Evolutionary conservation across 2,888 invertebrate species (phyloP), one percentile per base, ranked within the genome.

Genomic region (Zaprionus bogoriensis): DNA sequence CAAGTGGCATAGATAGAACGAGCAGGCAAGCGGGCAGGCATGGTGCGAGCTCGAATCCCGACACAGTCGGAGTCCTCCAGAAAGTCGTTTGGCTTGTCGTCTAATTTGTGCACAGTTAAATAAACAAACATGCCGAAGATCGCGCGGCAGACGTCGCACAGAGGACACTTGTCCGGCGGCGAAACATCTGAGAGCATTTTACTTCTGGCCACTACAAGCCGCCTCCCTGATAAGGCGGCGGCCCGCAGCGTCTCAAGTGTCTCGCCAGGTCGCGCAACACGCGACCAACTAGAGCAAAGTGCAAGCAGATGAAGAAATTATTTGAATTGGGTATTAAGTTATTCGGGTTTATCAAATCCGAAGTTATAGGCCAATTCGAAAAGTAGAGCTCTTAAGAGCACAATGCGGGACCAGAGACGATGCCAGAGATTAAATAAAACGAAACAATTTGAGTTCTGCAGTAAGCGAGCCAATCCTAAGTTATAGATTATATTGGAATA

Each of bases 51-150:
- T 27, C 27, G 25, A 25, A 4, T 12, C 4, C 30, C 1, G 12
- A 12, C 42, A 6, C 20, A 32, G 23, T 22, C 30, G 14, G 22
- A 36, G 12, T 22, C 32, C 38, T 22, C 32, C 38, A 36, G 42
- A 9, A 23, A 23, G 51, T 32, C 38, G 32, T 30, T 48, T 59
- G 46, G 73, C 51, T 57, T 74, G 62, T 67, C 74, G 73, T 82
- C 82, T 82, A 82, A 82, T 82, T 82, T 85, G 87, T 85, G 87
- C 82, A 81, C 84, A 70, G 77, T 87, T 82, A 87, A 82, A 87
- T 87, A 82, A 82, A 82, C 82, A 82, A 82, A 82, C 82, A 80
- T 70, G 55, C 58, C 61, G 71, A 72, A 46, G 52, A 59, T 67
- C 46, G 36, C 39, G 51, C 32, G n/a, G n/a, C n/a, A n/a, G n/a